Evolutionary conservation across 2,888 invertebrate species (phyloP).

Genomic region (Galerucella calmariensis): DNA sequence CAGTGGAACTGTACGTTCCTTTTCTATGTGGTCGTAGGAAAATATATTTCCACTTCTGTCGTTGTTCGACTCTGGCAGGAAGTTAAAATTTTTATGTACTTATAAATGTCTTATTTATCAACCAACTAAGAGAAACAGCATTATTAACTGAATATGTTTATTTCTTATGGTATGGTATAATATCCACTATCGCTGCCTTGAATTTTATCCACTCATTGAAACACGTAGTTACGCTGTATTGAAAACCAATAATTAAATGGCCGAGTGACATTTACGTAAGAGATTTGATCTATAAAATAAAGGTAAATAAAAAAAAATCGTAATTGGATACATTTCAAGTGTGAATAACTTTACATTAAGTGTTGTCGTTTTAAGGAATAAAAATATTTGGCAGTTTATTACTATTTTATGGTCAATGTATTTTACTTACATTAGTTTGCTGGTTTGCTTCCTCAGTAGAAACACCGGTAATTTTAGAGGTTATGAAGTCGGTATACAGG

Average conservation of each 20-base stretch:
- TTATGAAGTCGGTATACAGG: too few species aligned
- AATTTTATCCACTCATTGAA: constrained; percentile 18
- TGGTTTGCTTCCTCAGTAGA: too few species aligned
- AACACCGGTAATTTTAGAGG: too few species aligned
- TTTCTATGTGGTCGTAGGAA: too few species aligned
- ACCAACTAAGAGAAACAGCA: constrained; percentile 9
- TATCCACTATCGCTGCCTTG: constrained; percentile 27
- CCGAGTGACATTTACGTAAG: constrained; percentile 25
- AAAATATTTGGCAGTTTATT: too few species aligned
- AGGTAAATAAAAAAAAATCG: constrained; percentile 7
- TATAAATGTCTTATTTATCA: constrained; percentile 13
- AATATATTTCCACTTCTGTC: neutral
- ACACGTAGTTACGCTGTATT: constrained; percentile 9
- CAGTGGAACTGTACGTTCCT: too few species aligned
- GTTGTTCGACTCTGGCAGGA: neutral
- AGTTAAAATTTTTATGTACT: neutral
- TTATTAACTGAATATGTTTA: constrained; percentile 8
- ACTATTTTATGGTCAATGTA: too few species aligned
- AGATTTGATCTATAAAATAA: constrained; percentile 12
- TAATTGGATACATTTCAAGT: constrained; percentile 19
- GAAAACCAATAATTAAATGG: constrained; percentile 20
- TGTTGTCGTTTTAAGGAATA: neutral
- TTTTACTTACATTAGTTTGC: too few species aligned
- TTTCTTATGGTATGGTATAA: constrained; percentile 7
- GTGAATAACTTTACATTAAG: neutral